Percentiles rank a stretch among this genome's conserved stretches.
Conservation (phyloP, 1,140 invertebrate species). For the Psilanteris sp. region DNA sequence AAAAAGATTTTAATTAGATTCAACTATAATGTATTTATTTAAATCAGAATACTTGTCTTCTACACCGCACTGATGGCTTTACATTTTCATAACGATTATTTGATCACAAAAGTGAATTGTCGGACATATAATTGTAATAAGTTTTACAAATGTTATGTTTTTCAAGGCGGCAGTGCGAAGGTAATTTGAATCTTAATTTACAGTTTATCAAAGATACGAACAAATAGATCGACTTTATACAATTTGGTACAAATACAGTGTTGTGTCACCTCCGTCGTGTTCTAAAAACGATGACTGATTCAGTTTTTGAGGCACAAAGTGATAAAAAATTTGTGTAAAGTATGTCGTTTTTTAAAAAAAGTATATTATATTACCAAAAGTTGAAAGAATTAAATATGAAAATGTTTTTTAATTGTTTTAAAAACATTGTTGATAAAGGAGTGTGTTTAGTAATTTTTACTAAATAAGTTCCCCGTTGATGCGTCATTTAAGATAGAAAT, state of each 20-base stretch:
- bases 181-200: constrained; percentile 72
- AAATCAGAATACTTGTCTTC: constrained; percentile 19
- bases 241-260: constrained; percentile 70
- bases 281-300: not conserved
- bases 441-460: too few species aligned
- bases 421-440: too few species aligned
- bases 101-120: constrained; percentile 15
- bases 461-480: too few species aligned
- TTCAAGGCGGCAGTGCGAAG: constrained; percentile 76
- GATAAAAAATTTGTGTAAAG: constrained; percentile 15
- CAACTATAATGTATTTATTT: constrained; percentile 17
- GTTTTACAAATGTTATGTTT: constrained; percentile 73
- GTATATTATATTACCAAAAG: too few species aligned
- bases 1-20: constrained; percentile 26
- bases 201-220: constrained; percentile 68
- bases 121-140: constrained; percentile 64
- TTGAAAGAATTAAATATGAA: too few species aligned
- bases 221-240: constrained; percentile 64
- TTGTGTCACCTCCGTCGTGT: constrained; percentile 10
- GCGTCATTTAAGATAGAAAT: too few species aligned
- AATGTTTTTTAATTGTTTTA: too few species aligned
- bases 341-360: not conserved
- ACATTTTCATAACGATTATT: constrained; percentile 43
- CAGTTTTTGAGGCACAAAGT: constrained; percentile 51
- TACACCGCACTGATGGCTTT: constrained; percentile 44